These are phyloP conservation scores for Streptopelia turtur DNA, from an alignment of 2,797 vertebrate genomes.

Conservation along the genomic window DNA sequence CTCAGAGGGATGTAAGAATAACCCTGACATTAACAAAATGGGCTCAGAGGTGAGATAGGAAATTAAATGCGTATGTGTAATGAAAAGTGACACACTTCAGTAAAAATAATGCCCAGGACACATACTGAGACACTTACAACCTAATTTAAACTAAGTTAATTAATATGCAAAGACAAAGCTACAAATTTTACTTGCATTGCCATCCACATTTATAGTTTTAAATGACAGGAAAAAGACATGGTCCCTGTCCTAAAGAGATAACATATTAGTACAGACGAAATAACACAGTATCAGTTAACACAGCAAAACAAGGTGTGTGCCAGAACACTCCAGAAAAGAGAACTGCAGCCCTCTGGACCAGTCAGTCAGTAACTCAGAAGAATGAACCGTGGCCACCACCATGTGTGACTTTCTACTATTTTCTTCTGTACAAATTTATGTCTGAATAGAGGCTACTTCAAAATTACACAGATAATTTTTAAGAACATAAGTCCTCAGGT, in stretches of 20 bases:
- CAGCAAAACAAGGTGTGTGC: not conserved
- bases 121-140: slow-evolving; percentile 28
- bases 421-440: not conserved
- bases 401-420: not conserved
- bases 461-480: not conserved
- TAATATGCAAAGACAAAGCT: slow-evolving; percentile 34
- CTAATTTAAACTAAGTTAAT: slow-evolving; percentile 57
- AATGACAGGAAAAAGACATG: not conserved
- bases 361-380: not conserved
- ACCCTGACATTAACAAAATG: slow-evolving; percentile 64
- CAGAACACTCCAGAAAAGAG: not conserved
- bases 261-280: not conserved
- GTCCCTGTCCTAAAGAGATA: not conserved
- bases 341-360: not conserved
- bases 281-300: not conserved
- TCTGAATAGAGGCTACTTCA: not conserved
- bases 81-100: slow-evolving; percentile 56
- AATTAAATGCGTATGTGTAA: slow-evolving; percentile 55
- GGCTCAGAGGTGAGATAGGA: slow-evolving; percentile 55
- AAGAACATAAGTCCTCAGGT: not conserved
- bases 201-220: not conserved
- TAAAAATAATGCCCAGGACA: slow-evolving; percentile 60
- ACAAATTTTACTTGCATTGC: not conserved
- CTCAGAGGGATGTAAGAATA: slow-evolving; percentile 42
- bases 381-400: not conserved